Evolutionary conservation across 1,140 invertebrate species (phyloP).

Genomic region (Helicoverpa zea): DNA sequence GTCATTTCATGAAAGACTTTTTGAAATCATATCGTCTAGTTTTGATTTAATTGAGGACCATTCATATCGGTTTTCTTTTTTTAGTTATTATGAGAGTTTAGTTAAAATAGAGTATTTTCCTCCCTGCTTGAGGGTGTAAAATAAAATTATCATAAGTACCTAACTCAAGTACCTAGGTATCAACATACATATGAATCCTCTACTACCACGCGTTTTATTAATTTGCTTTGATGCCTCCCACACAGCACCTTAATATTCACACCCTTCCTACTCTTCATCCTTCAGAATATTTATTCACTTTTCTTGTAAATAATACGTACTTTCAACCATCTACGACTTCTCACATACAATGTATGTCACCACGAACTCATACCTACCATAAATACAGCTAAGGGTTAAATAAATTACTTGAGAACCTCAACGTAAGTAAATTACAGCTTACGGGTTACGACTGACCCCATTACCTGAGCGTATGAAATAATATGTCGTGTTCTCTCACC

Average conservation of each 20-base stretch:
- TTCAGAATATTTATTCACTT: too few relatives aligned
- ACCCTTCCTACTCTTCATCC: too few relatives aligned
- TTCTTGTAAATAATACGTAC: not conserved
- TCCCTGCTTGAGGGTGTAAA: too few relatives aligned
- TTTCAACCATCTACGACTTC: not conserved
- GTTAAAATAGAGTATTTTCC: too few relatives aligned
- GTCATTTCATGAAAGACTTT: not conserved
- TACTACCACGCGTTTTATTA: too few relatives aligned
- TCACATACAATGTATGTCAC: slow-evolving; percentile 2
- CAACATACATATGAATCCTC: too few relatives aligned
- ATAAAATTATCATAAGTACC: too few relatives aligned
- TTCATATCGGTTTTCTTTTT: too few relatives aligned
- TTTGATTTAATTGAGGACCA: not conserved
- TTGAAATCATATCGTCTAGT: not conserved
- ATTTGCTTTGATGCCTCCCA: too few relatives aligned
- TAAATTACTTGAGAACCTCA: slow-evolving; percentile 27
- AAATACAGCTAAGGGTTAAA: slow-evolving; percentile 23
- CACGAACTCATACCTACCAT: slow-evolving; percentile 3
- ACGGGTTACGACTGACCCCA: slow-evolving; percentile 12
- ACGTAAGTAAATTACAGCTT: slow-evolving; percentile 28
- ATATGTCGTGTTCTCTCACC: slow-evolving; percentile 36
- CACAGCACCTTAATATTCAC: too few relatives aligned
- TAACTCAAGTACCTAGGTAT: too few relatives aligned
- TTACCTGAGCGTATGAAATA: slow-evolving; percentile 17
- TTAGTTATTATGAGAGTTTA: too few relatives aligned